Evolutionary conservation across 2,888 invertebrate genomes (phyloP), one percentile per base, ranked within the genome.

Genomic region (Chydorus sphaericus): DNA sequence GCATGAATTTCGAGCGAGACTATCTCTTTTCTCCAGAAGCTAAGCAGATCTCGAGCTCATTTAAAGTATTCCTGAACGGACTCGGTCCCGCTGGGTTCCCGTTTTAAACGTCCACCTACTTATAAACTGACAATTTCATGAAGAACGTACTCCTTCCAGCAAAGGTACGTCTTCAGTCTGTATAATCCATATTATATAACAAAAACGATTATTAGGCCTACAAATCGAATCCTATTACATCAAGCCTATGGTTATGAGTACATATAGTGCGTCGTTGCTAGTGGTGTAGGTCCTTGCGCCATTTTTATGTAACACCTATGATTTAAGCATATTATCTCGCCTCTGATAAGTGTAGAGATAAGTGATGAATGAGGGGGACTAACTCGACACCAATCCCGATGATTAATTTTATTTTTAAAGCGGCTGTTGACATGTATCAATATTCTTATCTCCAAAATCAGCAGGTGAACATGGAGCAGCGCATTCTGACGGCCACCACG

Each of bases 401-500:
- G n/a, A n/a, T n/a, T n/a, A n/a, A n/a, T n/a, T n/a, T n/a, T n/a
- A n/a, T n/a, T n/a, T n/a, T n/a, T n/a, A n/a, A n/a, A n/a, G n/a
- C n/a, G n/a, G n/a, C n/a, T n/a, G n/a, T n/a, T n/a, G n/a, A n/a
- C n/a, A 7, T 39, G 20, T 39, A 3, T 38, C 3, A 20, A 16
- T 16, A 1, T 20, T 39, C 16, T 14, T n/a, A 10, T 39, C 23
- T n/a, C 4, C 3, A 18, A 39, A 16, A 7, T 38, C 8, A 38
- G 38, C 33, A 10, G 33, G 33, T 14, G 33, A 8, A 33, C 33
- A 51, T 52, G 52, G 52, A 31, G 11, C 33, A 36, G 36, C 52
- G 52, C 36, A 52, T 37, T 16, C n/a, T 52, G 14, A 52, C 52
- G 14, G 33, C 52, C 36, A 37, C 26, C 2, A 52, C 52, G 36